Evolutionary conservation across 2,113 vertebrate genomes (phyloP).

Genomic region (Larimichthys polyactis): DNA sequence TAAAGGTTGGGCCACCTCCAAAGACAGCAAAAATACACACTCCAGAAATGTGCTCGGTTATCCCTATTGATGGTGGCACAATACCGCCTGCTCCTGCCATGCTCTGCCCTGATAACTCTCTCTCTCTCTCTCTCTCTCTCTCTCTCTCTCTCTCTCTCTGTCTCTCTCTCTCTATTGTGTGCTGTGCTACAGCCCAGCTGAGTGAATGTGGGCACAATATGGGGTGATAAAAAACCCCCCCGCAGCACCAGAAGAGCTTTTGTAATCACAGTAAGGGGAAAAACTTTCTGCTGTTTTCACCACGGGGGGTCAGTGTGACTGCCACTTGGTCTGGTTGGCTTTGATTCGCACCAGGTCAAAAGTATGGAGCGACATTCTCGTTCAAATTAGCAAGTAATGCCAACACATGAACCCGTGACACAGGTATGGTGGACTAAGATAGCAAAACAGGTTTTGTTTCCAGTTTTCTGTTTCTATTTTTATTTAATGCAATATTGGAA

Average conservation of each 20-base stretch:
- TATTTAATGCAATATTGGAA: not conserved
- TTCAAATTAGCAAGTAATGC: conserved; percentile 17
- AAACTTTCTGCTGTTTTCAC: conserved; percentile 31
- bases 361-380: conserved; percentile 20
- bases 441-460: not conserved
- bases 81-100: conserved; percentile 22
- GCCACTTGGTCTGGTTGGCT: conserved; percentile 24
- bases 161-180: conserved; percentile 45
- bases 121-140: conserved; percentile 33
- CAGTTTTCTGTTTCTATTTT: conserved; percentile 8
- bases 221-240: conserved; percentile 22
- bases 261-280: conserved; percentile 54
- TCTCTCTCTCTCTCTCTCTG: conserved; percentile 34
- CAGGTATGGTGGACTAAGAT: not conserved
- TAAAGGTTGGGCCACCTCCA: conserved; percentile 50
- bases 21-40: conserved; percentile 50
- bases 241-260: conserved; percentile 50
- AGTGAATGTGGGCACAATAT: conserved; percentile 47
- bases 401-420: not conserved
- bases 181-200: conserved; percentile 23
- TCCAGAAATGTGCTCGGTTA: conserved; percentile 42
- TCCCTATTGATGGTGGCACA: conserved; percentile 38
- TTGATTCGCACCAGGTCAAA: conserved; percentile 39
- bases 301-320: conserved; percentile 18
- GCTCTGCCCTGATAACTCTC: conserved; percentile 54